Percentiles rank a stretch among this genome's conserved stretches.
Evolutionary conservation across 2,113 vertebrate species (phyloP).

Genomic region (Sapajus apella): DNA sequence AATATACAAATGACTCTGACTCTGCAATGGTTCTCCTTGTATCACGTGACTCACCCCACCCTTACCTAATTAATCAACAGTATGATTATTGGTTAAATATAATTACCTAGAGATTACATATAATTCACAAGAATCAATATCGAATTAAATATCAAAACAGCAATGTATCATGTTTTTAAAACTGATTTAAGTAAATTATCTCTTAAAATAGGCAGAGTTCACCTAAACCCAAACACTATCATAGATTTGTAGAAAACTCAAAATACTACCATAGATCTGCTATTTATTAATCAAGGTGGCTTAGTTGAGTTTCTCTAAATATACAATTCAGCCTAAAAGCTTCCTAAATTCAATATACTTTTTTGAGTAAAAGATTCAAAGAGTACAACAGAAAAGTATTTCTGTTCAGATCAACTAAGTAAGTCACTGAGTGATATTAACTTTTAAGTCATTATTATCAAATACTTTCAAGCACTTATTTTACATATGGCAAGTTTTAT

Average conservation of each 20-base stretch:
- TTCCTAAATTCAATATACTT: constrained; percentile 5
- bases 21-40: neutral
- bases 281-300: neutral
- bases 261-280: neutral
- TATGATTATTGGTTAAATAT: neutral
- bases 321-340: neutral
- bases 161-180: neutral
- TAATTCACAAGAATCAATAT: neutral
- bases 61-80: neutral
- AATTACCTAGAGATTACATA: neutral
- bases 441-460: constrained; percentile 8
- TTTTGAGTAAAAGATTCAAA: neutral
- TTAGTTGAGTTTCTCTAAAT: constrained; percentile 11
- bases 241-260: neutral
- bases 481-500: neutral
- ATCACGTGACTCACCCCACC: neutral
- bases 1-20: constrained; percentile 8
- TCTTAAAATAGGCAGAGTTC: neutral
- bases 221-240: neutral
- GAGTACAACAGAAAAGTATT: constrained; percentile 6
- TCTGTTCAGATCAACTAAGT: neutral
- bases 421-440: neutral
- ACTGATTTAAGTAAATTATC: neutral
- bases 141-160: neutral
- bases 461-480: neutral